These are phyloP conservation scores for Dromas ardeola DNA, from an alignment of 2,113 vertebrate genomes.

Conservation along the genomic window DNA sequence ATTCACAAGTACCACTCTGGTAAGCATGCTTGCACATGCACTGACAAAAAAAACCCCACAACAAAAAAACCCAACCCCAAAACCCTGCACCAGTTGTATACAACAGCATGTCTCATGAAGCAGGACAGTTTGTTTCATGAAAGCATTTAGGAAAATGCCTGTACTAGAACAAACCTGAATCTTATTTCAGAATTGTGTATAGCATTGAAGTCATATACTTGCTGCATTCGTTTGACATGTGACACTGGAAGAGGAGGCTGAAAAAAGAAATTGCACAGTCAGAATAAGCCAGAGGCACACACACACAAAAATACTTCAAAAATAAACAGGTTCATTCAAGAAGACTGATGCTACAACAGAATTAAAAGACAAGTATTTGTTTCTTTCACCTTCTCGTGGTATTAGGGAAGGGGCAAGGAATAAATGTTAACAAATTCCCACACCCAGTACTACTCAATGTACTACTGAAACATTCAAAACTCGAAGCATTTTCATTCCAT, in stretches of 20 bases:
- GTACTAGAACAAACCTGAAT: conserved; percentile 79
- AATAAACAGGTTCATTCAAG: neutral
- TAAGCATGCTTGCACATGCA: neutral
- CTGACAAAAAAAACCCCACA: neutral
- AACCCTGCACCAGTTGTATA: neutral
- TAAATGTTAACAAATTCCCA: neutral
- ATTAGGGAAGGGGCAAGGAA: neutral
- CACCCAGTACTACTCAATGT: neutral
- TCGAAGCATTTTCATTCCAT: neutral
- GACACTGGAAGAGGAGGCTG: conserved; percentile 86
- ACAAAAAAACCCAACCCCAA: neutral
- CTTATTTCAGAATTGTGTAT: conserved; percentile 90
- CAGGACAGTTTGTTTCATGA: neutral
- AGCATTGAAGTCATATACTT: conserved; percentile 87
- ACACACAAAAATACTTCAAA: neutral
- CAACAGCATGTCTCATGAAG: neutral
- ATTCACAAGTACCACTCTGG: neutral
- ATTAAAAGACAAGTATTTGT: neutral
- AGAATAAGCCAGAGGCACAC: neutral
- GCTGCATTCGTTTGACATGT: conserved; percentile 90
- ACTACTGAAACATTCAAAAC: neutral
- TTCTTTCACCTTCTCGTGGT: neutral
- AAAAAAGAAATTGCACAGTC: conserved; percentile 1
- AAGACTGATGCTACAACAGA: neutral
- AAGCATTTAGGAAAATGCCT: neutral